Evolutionary conservation across 2,888 invertebrate genomes (phyloP).

Genomic region (Lasioglossum morio): DNA sequence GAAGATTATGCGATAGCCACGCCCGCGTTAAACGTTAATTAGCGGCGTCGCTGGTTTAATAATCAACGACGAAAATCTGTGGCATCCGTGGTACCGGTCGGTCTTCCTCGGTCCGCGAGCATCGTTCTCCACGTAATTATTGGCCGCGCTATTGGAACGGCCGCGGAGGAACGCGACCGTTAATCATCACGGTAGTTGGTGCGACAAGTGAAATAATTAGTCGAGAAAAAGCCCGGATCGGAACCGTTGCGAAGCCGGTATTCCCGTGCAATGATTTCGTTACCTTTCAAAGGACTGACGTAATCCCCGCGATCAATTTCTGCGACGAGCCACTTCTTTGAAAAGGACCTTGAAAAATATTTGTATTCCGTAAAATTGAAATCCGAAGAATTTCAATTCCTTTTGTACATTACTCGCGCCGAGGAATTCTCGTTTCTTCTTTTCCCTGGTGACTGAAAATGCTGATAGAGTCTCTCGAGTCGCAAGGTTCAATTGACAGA

Average conservation of each 20-base stretch:
- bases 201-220: slow-evolving; percentile 57
- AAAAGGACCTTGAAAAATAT: too few species aligned
- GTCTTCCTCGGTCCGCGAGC: slow-evolving; percentile 3
- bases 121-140: slow-evolving; percentile 30
- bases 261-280: slow-evolving; percentile 18
- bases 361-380: too few species aligned
- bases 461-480: too few species aligned
- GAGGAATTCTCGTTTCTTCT: too few species aligned
- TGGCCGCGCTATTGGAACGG: slow-evolving; percentile 34
- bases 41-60: background rate
- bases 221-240: slow-evolving; percentile 30
- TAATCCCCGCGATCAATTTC: slow-evolving; percentile 13
- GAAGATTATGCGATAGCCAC: background rate
- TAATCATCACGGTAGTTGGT: slow-evolving; percentile 50
- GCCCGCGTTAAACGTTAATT: slow-evolving; percentile 4
- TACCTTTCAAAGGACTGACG: background rate
- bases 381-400: too few species aligned
- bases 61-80: background rate
- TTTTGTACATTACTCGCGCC: too few species aligned
- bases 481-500: too few species aligned
- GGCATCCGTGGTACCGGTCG: background rate
- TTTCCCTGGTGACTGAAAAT: too few species aligned
- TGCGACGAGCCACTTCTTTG: background rate
- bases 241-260: slow-evolving; percentile 4
- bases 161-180: slow-evolving; percentile 32